A percentile compares a stretch with the other conserved stretches of the same genome.
These are phyloP conservation scores for Charanyca ferruginea DNA, from an alignment of 2,888 invertebrate genomes.

Conservation along the genomic window DNA sequence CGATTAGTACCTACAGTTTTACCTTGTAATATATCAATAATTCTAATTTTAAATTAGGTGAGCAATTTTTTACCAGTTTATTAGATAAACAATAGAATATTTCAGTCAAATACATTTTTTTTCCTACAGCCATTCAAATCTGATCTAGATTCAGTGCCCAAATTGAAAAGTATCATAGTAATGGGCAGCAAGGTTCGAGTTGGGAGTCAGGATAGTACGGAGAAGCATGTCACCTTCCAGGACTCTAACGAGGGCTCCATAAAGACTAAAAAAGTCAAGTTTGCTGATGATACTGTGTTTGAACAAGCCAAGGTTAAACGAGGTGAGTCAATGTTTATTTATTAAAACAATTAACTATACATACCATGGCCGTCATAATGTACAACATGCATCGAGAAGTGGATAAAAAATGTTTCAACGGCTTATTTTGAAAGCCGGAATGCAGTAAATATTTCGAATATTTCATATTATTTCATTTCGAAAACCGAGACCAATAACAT, in stretches of 20 bases:
- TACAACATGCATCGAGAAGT: no score
- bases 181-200: constrained; percentile 75
- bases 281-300: constrained; percentile 85
- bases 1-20: no score
- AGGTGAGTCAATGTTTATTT: constrained; percentile 70
- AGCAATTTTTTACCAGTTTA: no score
- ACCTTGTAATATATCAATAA: no score
- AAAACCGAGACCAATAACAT: no score
- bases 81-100: no score
- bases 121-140: constrained; percentile 79
- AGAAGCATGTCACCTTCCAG: constrained; percentile 84
- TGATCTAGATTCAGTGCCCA: constrained; percentile 73
- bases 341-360: neutral
- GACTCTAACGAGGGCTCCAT: constrained; percentile 79
- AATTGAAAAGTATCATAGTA: constrained; percentile 85
- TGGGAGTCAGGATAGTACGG: constrained; percentile 85
- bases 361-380: no score
- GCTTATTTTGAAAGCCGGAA: neutral
- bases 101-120: neutral
- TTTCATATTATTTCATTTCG: constrained; percentile 1
- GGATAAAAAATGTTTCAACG: no score
- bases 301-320: constrained; percentile 78
- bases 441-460: neutral
- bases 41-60: no score
- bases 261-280: constrained; percentile 83